Percentiles rank a stretch among this genome's conserved stretches.
These are phyloP conservation scores for Macroglossus sobrinus DNA, from an alignment of 2,113 vertebrate species.

Conservation along the genomic window DNA sequence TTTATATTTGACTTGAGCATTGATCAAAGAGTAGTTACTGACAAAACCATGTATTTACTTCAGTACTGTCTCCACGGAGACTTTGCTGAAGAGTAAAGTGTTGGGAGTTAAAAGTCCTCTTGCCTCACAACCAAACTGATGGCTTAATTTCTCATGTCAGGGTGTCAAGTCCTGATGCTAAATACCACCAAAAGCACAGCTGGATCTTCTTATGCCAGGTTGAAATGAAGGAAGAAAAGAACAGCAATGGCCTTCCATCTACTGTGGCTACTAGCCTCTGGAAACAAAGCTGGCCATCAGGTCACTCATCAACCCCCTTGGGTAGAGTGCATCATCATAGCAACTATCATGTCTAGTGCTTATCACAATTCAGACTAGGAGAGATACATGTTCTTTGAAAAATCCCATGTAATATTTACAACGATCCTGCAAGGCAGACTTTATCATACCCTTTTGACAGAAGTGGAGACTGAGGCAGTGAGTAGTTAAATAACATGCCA, in stretches of 20 bases:
- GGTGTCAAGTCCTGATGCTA: not conserved
- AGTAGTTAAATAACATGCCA: not conserved
- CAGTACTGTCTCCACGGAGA: not conserved
- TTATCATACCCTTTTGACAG: not conserved
- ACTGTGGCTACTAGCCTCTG: not conserved
- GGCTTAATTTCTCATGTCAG: not conserved
- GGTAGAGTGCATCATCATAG: not conserved
- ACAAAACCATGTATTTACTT: not conserved
- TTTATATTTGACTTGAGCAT: not conserved
- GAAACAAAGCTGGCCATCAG: not conserved
- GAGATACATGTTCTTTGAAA: not conserved
- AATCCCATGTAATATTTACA: not conserved
- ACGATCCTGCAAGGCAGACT: not conserved
- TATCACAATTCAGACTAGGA: not conserved
- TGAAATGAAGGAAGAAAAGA: not conserved
- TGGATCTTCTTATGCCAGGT: not conserved
- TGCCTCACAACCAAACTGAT: not conserved
- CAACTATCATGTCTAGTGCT: not conserved
- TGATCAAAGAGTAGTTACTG: conserved; percentile 53
- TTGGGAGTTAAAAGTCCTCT: conserved; percentile 18
- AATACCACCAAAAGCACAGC: not conserved
- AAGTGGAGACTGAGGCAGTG: not conserved
- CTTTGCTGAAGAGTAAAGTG: not conserved
- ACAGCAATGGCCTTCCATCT: not conserved
- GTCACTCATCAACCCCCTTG: not conserved